Conservation (phyloP, 2,888 invertebrate species). For the Strigamia crassipes region DNA sequence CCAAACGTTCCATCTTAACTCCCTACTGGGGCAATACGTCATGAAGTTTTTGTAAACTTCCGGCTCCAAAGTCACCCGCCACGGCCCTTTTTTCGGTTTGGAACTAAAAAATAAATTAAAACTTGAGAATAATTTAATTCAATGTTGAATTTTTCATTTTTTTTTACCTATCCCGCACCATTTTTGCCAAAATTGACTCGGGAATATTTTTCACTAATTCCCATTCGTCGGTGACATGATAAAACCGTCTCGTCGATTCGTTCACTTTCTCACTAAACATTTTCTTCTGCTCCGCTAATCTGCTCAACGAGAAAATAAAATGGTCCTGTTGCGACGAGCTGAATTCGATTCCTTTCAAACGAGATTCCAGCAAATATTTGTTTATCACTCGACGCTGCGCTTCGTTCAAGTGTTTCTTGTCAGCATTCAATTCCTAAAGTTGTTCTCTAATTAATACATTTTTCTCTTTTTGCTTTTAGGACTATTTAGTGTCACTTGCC, state of each 20-base stretch:
- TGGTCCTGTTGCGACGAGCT: constrained; percentile 63
- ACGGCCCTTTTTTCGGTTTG: constrained; percentile 73
- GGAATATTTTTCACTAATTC: constrained; percentile 75
- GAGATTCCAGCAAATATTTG: constrained; percentile 80
- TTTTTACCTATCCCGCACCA: constrained; percentile 66
- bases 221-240: constrained; percentile 70
- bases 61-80: constrained; percentile 78
- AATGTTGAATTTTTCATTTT: too few species aligned
- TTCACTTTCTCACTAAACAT: constrained; percentile 62
- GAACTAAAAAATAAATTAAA: constrained; percentile 52
- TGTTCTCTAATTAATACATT: constrained; percentile 20
- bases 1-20: constrained; percentile 83
- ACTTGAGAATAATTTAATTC: neutral
- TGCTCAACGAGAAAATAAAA: constrained; percentile 64
- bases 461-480: neutral
- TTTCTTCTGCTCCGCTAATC: constrained; percentile 65
- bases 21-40: constrained; percentile 80
- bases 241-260: constrained; percentile 69
- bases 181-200: constrained; percentile 67
- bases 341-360: constrained; percentile 78
- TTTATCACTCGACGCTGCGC: constrained; percentile 70
- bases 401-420: constrained; percentile 64
- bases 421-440: constrained; percentile 58
- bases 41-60: constrained; percentile 75
- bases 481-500: constrained; percentile 53